Evolutionary conservation across 1,140 invertebrate genomes (phyloP), one percentile per base, ranked within the genome.

Genomic region (Solen grandis): DNA sequence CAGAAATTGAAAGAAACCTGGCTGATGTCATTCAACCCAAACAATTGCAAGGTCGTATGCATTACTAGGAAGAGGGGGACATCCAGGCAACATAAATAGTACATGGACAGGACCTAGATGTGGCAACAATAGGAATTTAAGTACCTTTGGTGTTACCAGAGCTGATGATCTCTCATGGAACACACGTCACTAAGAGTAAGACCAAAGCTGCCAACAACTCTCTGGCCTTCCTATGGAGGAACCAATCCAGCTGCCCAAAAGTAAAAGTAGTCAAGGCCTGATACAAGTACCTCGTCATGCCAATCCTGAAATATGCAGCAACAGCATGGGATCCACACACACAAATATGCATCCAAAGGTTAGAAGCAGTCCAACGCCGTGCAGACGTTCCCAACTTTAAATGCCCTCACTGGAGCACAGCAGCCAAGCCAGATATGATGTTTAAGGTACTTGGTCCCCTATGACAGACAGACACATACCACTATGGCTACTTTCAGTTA

Each of bases 361-460:
- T 86, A 25, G 83, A 84, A 50, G 33, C n/a, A 4, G 83, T 86
- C 22, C 85, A 86, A 50, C 65, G 83, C 22, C 41, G 85, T 35
- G 85, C 79, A 68, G 81, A 70, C 8, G 69, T 35, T 22, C 62
- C 29, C 10, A 41, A 27, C n/a, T 25, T 36, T 22, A 33, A 52
- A n/a, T 66, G 68, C 50, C 41, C 5, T 8, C 5, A 50, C 19
- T 25, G 38, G 10, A 31, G 38, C 36, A 25, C 36, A 8, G 10
- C n/a, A 19, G 41, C 36, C 35, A 8, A 22, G 27, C n/a, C 22
- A 8, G n/a, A 5, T 8, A 69, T 69, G 36, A 25, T 69, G 65
- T 69, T 50, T 46, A 50, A 25, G 16, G 41, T 65, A 13, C 14
- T 19, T 33, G 14, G 33, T 36, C 29, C 62, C 19, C 31, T 62